Conservation (phyloP, 2,113 vertebrate genomes). For the Microtus oregoni region DNA sequence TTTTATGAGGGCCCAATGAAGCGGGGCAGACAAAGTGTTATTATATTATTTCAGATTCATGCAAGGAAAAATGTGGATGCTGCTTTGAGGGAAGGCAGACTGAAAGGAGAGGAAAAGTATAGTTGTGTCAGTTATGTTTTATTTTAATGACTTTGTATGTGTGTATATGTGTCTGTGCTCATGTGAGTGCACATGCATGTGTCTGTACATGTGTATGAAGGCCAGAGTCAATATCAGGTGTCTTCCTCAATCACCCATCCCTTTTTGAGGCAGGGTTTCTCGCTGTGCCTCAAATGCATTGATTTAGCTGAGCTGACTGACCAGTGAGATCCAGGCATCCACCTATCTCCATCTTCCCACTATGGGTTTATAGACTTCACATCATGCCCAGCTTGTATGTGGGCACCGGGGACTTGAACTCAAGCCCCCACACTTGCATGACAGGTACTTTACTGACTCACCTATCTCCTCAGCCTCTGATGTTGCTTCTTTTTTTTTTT, state of each 20-base stretch:
- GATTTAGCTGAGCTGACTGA: background rate
- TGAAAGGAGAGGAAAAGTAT: constrained; percentile 23
- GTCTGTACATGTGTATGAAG: too few species aligned
- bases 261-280: background rate
- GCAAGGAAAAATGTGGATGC: background rate
- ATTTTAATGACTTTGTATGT: background rate
- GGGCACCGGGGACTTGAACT: background rate
- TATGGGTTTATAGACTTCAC: background rate
- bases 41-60: background rate
- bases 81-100: constrained; percentile 6
- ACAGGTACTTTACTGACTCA: background rate
- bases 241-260: too few species aligned
- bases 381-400: background rate
- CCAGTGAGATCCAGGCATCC: background rate
- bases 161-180: too few species aligned
- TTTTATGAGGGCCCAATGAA: background rate
- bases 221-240: too few species aligned
- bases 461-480: background rate
- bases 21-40: background rate
- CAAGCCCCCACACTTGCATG: background rate
- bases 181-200: background rate
- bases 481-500: background rate
- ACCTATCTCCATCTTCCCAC: background rate
- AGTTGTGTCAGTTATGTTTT: background rate
- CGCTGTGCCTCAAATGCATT: too few species aligned